phyloP scores from a whole-genome alignment of 1,140 invertebrate species.

The Danaus plexippus region DNA sequence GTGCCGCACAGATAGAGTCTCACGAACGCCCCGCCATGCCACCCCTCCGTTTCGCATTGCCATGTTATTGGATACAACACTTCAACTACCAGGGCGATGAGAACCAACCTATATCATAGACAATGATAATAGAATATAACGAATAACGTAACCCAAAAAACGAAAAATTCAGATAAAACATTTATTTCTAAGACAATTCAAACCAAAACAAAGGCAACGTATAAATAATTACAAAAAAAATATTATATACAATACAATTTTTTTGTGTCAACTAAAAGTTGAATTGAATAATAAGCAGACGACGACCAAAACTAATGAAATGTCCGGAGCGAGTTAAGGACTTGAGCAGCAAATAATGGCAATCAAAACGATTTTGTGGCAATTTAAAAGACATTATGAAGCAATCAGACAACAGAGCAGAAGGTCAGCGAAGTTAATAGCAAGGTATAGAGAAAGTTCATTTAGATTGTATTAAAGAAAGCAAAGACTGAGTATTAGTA shows the following conservation, averaged over 20 bases:
- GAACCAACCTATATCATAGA: constrained; percentile 72
- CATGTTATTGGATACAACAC: constrained; percentile 71
- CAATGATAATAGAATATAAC: too few relatives aligned
- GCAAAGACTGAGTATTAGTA: constrained; percentile 4
- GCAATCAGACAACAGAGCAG: constrained; percentile 36
- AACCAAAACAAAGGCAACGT: too few relatives aligned
- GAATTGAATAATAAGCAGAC: constrained; percentile 31
- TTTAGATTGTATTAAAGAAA: constrained; percentile 2
- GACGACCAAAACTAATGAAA: constrained; percentile 30
- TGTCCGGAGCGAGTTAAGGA: constrained; percentile 28
- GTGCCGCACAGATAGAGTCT: constrained; percentile 78
- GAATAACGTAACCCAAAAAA: too few relatives aligned
- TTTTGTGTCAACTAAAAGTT: constrained; percentile 15
- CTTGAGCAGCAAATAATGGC: constrained; percentile 27
- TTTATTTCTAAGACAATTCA: too few relatives aligned
- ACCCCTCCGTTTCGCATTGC: constrained; percentile 77
- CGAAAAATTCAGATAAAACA: too few relatives aligned
- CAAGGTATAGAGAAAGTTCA: constrained; percentile 10
- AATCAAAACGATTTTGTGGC: constrained; percentile 38
- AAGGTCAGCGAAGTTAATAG: constrained; percentile 33
- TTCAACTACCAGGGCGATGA: constrained; percentile 76
- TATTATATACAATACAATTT: constrained; percentile 1
- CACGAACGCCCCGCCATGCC: constrained; percentile 77
- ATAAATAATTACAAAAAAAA: not conserved
- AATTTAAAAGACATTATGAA: constrained; percentile 57